Evolutionary conservation across 2,888 invertebrate species (phyloP), one percentile per base, ranked within the genome.

Genomic region (Andrena trimmerana): DNA sequence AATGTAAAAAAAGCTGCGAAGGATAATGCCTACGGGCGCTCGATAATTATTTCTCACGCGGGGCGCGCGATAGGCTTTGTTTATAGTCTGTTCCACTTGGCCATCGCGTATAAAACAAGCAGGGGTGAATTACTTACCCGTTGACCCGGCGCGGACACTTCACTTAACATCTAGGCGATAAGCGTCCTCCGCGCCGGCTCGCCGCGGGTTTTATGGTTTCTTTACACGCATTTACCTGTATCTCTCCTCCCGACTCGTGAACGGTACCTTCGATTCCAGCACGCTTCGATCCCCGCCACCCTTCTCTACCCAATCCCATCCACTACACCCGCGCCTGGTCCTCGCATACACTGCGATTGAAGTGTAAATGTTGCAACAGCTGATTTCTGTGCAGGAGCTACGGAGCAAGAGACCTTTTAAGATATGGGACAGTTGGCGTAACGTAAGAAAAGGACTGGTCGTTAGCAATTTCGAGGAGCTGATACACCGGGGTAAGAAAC

Each of bases 361-460:
- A 24, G 27, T 27, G 57, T 57, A 27, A 57, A 20, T 57, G 20
- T 13, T 52, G 31, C 29, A 65, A 54, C 57, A 2, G 54, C 31
- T 73, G 13, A 66, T 88, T 72, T 86, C 80, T 85, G 72, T 95
- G 84, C 96, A 98, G 98, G 98, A 98, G 96, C 97, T 97, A 96
- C 97, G 98, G 96, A 97, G 97, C 96, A 98, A 98, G 97, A 97
- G 98, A 96, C 98, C 98, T 96, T 97, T 98, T 96, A 98, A 98
- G 97, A 97, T 98, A 97, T 98, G 98, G 98, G 98, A 98, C 96
- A 97, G 98, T 95, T 97, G 97, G 96, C 96, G 98, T 95, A 98
- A 97, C 96, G 97, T 98, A 95, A 96, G 98, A 95, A 98, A 98
- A 96, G 98, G 98, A 94, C 96, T 98, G 95, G 98, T 98, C 94